Conservation (phyloP, 2,888 invertebrate genomes). For the Diplolepis rosae region DNA sequence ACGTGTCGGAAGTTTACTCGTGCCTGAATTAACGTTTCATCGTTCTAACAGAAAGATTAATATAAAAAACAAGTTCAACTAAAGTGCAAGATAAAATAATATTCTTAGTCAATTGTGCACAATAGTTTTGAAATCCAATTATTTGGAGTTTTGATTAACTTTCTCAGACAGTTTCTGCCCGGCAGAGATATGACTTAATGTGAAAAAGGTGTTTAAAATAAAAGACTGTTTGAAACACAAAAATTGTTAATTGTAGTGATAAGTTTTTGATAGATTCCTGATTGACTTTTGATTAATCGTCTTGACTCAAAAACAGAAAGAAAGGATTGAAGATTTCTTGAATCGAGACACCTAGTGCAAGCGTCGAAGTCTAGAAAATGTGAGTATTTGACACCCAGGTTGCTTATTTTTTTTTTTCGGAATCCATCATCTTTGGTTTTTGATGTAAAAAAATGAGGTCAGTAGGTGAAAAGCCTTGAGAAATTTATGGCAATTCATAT, state of each 20-base stretch:
- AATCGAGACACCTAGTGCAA: not conserved
- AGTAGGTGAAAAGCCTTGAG: not conserved
- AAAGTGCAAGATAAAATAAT: not conserved
- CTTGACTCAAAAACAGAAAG: not conserved
- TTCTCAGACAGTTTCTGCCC: not conserved
- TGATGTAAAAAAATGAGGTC: not conserved
- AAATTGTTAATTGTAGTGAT: constrained; percentile 3
- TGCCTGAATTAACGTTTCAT: not conserved
- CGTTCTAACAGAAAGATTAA: not conserved
- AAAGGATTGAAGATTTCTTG: not conserved
- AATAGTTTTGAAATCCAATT: not conserved
- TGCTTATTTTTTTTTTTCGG: not conserved
- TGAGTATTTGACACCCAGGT: not conserved
- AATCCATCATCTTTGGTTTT: not conserved
- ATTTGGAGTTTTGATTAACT: not conserved
- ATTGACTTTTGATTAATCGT: not conserved
- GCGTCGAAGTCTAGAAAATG: not conserved
- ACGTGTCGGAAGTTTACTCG: constrained; percentile 6
- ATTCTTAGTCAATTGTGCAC: not conserved
- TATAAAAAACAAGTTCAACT: not conserved
- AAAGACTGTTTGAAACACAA: constrained; percentile 2
- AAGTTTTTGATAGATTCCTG: constrained; percentile 7
- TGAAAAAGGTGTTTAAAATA: not conserved
- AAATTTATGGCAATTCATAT: not conserved
- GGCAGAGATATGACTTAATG: constrained; percentile 25